These are phyloP conservation scores for Fabriciana adippe DNA, from an alignment of 2,888 invertebrate genomes.

Conservation along the genomic window DNA sequence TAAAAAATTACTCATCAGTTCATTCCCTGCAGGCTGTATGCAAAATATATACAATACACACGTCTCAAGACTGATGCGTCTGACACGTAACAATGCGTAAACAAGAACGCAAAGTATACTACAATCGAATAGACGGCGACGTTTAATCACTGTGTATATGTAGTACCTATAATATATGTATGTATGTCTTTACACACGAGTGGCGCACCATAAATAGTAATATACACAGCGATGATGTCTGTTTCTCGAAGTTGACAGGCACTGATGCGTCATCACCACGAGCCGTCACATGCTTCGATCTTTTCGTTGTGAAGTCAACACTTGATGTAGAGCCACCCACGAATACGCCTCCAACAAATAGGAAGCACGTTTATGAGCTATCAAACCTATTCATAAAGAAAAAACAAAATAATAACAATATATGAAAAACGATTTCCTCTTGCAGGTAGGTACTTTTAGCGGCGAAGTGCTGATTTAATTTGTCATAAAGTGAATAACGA, in stretches of 20 bases:
- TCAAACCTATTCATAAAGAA: slow-evolving; percentile 1
- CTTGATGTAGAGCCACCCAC: slow-evolving; percentile 60
- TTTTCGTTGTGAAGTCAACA: slow-evolving; percentile 54
- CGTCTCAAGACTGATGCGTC: slow-evolving; percentile 33
- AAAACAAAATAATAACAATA: no score
- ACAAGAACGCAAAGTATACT: slow-evolving; percentile 32
- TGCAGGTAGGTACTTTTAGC: no score
- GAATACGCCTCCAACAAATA: slow-evolving; percentile 52
- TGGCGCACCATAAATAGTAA: slow-evolving; percentile 67
- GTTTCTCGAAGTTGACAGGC: slow-evolving; percentile 41
- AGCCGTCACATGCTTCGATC: slow-evolving; percentile 47
- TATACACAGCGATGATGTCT: slow-evolving; percentile 44
- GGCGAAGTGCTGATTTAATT: no score
- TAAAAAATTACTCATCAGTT: slow-evolving; percentile 45
- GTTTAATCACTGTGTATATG: slow-evolving; percentile 43
- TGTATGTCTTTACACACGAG: slow-evolving; percentile 41
- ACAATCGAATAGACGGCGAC: slow-evolving; percentile 41
- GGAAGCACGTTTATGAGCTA: slow-evolving; percentile 30
- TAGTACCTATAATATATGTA: no score
- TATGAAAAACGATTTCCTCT: no score
- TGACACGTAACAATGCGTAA: slow-evolving; percentile 37
- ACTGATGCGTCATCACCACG: slow-evolving; percentile 63
- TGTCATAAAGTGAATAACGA: not conserved
- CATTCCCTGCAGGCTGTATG: slow-evolving; percentile 29
- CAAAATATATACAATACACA: slow-evolving; percentile 16